Evolutionary conservation across 2,797 vertebrate genomes (phyloP).

Genomic region (Phrynocephalus vlangalii): DNA sequence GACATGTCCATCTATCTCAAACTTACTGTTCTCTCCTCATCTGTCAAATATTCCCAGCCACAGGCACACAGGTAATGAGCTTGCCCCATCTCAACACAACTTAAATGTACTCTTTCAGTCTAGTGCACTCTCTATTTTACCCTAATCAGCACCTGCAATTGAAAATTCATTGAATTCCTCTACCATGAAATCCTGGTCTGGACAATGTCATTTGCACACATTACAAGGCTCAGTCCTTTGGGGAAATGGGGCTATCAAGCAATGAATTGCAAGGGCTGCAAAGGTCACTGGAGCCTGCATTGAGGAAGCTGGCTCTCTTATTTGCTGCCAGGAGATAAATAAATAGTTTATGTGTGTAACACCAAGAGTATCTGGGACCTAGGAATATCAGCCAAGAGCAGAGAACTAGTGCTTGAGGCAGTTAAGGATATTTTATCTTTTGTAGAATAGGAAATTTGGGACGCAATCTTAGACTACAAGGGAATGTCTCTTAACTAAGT

Average conservation of each 20-base stretch:
- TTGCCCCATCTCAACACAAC: slow-evolving; percentile 13
- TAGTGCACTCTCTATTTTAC: slow-evolving; percentile 43
- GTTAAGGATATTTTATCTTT: background rate
- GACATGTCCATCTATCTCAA: background rate
- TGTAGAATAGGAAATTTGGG: background rate
- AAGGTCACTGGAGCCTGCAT: background rate
- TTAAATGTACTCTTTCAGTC: slow-evolving; percentile 45
- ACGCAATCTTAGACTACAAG: background rate
- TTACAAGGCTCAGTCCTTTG: slow-evolving; percentile 57
- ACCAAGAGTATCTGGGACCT: background rate
- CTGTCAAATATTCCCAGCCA: slow-evolving; percentile 1
- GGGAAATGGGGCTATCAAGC: slow-evolving; percentile 39
- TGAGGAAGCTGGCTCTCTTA: background rate
- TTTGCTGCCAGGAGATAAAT: slow-evolving; percentile 31
- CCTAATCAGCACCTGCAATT: slow-evolving; percentile 58
- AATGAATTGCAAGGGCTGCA: slow-evolving; percentile 14
- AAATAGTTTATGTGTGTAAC: slow-evolving; percentile 12
- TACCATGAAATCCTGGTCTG: slow-evolving; percentile 40
- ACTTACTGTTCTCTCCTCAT: background rate
- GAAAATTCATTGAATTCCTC: slow-evolving; percentile 59
- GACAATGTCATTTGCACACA: slow-evolving; percentile 56
- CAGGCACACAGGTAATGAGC: background rate
- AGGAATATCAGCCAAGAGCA: background rate
- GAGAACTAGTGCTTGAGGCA: background rate
- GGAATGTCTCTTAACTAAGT: background rate